Evolutionary conservation across 2,888 invertebrate species (phyloP).

Genomic region (Lithophane semibrunnea): DNA sequence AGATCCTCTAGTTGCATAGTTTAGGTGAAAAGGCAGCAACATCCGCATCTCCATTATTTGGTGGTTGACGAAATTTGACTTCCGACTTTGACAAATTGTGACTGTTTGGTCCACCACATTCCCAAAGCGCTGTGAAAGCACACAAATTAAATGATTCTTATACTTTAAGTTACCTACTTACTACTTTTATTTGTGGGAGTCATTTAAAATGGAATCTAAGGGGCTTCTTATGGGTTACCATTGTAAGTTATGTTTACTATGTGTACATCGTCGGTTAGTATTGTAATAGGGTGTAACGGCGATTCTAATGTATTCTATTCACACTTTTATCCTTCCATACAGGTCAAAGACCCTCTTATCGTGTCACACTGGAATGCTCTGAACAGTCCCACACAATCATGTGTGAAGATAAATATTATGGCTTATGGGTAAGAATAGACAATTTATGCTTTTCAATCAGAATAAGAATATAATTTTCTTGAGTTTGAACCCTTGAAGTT

Average conservation of each 20-base stretch:
- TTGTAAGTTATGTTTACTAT: not conserved
- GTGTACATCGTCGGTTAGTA: not conserved
- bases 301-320: slow-evolving; percentile 36
- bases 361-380: slow-evolving; percentile 99
- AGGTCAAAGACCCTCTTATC: slow-evolving; percentile 97
- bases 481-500: not conserved
- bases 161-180: not conserved
- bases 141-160: not conserved
- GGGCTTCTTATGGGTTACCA: slow-evolving; percentile 6
- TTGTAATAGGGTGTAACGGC: slow-evolving; percentile 7
- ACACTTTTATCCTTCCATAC: slow-evolving; percentile 51
- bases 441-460: not conserved
- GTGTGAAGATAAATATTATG: slow-evolving; percentile 98
- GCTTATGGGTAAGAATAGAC: slow-evolving; percentile 93
- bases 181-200: not conserved
- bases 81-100: too few relatives aligned
- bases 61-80: too few relatives aligned
- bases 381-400: slow-evolving; percentile 98
- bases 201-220: not conserved
- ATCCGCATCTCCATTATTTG: not conserved
- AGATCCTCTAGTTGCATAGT: not conserved
- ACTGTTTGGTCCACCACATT: not conserved
- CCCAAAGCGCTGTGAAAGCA: not conserved
- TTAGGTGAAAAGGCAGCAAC: not conserved
- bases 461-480: not conserved